These are phyloP conservation scores for Sorex maritimensis DNA, from an alignment of 2,797 vertebrate species.

Conservation along the genomic window DNA sequence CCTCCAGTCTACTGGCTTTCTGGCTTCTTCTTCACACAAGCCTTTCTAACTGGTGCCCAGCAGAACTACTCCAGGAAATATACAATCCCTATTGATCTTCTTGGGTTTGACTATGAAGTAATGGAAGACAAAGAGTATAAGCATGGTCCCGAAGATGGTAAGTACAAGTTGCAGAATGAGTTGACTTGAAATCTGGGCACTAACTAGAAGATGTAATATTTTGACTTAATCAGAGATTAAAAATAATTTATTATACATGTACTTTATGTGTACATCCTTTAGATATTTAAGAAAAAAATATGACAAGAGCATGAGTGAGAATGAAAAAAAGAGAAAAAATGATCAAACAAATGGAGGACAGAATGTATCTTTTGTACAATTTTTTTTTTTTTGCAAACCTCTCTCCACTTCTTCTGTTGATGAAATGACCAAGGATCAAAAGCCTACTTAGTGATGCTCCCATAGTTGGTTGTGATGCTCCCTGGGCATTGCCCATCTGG, in stretches of 20 bases:
- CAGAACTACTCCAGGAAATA: conserved; percentile 96
- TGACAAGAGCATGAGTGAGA: background rate
- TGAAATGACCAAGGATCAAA: too few species aligned
- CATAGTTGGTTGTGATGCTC: too few species aligned
- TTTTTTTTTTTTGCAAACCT: too few species aligned
- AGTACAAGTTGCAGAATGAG: conserved; percentile 63
- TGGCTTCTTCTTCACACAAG: conserved; percentile 97
- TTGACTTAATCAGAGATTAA: background rate
- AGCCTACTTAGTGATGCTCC: too few species aligned
- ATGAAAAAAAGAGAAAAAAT: background rate
- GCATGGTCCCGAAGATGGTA: conserved; percentile 93
- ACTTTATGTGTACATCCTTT: background rate
- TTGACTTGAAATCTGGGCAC: background rate
- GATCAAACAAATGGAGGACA: background rate
- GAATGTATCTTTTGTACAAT: too few species aligned
- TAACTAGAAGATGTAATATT: background rate
- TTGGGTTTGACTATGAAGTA: conserved; percentile 95
- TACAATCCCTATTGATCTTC: conserved; percentile 94
- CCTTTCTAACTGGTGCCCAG: conserved; percentile 95
- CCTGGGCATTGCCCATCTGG: too few species aligned
- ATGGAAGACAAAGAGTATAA: conserved; percentile 93
- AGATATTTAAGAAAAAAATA: background rate
- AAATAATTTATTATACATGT: background rate
- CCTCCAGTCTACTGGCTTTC: conserved; percentile 96
- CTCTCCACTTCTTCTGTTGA: too few species aligned